phyloP scores from a whole-genome alignment of 2,797 vertebrate genomes.

The Lemur catta region DNA sequence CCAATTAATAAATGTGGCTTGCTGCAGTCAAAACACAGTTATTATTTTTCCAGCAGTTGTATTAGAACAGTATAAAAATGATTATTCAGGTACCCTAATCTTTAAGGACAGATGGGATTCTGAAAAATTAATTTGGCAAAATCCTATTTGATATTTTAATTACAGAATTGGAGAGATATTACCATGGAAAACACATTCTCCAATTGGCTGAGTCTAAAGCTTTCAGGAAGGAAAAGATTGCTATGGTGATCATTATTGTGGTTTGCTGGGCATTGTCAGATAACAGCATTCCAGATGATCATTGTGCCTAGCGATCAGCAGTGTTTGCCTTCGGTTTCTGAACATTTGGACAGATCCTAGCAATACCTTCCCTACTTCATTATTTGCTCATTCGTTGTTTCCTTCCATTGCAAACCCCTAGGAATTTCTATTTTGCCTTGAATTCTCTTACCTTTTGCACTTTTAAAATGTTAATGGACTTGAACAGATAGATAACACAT shows the following conservation, averaged over 20 bases:
- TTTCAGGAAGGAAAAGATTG: slow-evolving; percentile 31
- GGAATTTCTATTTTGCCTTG: slow-evolving; percentile 4
- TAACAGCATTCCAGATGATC: not conserved
- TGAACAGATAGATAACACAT: not conserved
- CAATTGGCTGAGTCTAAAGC: not conserved
- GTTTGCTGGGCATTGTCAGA: not conserved
- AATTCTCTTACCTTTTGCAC: not conserved
- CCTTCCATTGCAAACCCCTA: not conserved
- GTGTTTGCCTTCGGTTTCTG: not conserved
- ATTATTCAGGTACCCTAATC: not conserved
- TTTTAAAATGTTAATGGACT: slow-evolving; percentile 15
- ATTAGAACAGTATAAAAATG: slow-evolving; percentile 40
- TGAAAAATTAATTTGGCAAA: slow-evolving; percentile 52
- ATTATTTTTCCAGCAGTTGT: slow-evolving; percentile 35
- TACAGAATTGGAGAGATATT: not conserved
- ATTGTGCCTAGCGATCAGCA: not conserved
- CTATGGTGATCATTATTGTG: not conserved
- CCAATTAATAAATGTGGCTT: slow-evolving; percentile 35
- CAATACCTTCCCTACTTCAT: not conserved
- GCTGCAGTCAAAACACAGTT: slow-evolving; percentile 16
- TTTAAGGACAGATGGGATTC: slow-evolving; percentile 39
- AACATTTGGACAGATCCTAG: not conserved
- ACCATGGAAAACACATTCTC: slow-evolving; percentile 3
- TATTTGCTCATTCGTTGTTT: not conserved
- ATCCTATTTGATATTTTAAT: slow-evolving; percentile 46